Base-by-base conservation (phyloP, 2,797 vertebrate genomes). In the Myotis pilosus region DNA sequence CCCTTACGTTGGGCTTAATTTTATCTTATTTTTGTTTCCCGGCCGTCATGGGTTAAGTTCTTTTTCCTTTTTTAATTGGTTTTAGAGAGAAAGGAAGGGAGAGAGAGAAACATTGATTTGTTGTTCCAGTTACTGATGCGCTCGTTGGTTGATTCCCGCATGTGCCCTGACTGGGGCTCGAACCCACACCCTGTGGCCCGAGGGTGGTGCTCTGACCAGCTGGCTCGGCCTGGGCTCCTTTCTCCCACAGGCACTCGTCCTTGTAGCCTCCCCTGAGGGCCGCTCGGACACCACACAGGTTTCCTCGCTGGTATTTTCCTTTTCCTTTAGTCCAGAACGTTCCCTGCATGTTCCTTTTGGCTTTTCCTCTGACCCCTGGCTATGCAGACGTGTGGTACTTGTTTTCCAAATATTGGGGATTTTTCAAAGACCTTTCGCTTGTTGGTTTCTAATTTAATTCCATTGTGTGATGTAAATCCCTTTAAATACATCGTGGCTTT, bases 171-270 rank as follows among this genome's bases (percentile, higher is more conserved):
- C 62, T 2, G 55, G 55, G 22, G 22, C 2, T 64, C 6, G 62
- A 64, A 64, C 62, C 64, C n/a, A 20, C 62, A 5, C 9, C 64
- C 62, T 1, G 30, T 7, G 30, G 62, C 7, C 0, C 30, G 30
- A n/a, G 62, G 62, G 1, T 1, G 62, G 17, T 7, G 30, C 30
- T 17, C 62, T n/a, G 0, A 8, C 28, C 64, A 4, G 16, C 64
- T 17, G 5, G 64, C n/a, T 19, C 30, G 62, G 64, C 64, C 64
- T 9, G n/a, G 64, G 4, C 64, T 8, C 33, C 20, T 22, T 1
- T 4, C 66, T 0, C 19, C 5, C 20, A 0, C 5, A 36, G 28
- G 33, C 16, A 0, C 33, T 23, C 19, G 2, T 2, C n/a, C 8
- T 5, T 1, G 9, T 1, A 2, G 66, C 20, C 33, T 38, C 66